Evolutionary conservation across 2,113 vertebrate species (phyloP), one percentile per base, ranked within the genome.

Genomic region (Xenopus borealis): DNA sequence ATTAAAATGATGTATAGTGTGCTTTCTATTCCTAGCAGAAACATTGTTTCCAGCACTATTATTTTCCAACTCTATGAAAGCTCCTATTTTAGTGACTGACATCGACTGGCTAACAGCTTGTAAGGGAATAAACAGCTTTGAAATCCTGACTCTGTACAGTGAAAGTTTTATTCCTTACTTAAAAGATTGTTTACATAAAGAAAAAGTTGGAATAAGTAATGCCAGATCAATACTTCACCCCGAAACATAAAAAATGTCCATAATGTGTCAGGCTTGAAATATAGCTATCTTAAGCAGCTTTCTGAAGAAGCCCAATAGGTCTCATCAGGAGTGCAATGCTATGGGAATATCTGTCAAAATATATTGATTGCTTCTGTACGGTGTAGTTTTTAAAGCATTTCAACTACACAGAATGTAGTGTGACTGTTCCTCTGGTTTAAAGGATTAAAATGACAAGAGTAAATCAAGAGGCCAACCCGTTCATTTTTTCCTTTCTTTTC

Each of bases 331-430:
- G 77, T 78, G 73, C 65, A 18, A 16, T 20, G 55, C 65, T 66
- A 0, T 66, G 74, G 71, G 81, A 83, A 71, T 73, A 83, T 5
- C 79, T 82, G 75, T 75, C 78, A 82, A 79, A 79, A 78, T n/a
- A 14, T 13, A 81, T 80, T 40, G 76, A 72, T 83, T 81, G 3
- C 64, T 81, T 55, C 68, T 75, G n/a, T 58, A 3, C 59, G 74
- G 10, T 73, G 61, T 62, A 1, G 0, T 55, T 79, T 72, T 82
- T 64, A 67, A 79, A 79, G 62, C 65, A 75, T 77, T 83, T 81
- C 79, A 69, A n/a, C 65, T 70, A 12, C 62, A n/a, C 57, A 47
- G 53, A 80, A 79, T 69, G 59, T 0, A 44, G 71, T 80, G 55
- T 20, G 50, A 11, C 17, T 58, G 1, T 50, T 81, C 76, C 83